Evolutionary conservation across 2,797 vertebrate species (phyloP), one percentile per base, ranked within the genome.

Genomic region (Taenioides sp.): DNA sequence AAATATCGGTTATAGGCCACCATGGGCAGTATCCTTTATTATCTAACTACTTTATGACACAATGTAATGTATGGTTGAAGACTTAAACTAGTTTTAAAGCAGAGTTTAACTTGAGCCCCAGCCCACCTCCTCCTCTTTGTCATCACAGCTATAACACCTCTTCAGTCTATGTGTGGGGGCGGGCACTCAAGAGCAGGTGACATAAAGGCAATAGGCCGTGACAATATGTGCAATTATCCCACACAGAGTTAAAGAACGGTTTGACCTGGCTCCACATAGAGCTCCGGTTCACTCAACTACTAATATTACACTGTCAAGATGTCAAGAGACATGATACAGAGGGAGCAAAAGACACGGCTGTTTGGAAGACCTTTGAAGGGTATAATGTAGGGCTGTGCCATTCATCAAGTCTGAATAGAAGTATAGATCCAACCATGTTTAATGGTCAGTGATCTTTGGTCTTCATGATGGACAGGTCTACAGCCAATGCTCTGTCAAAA

Each of bases 221-320:
- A 84, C 69, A 88, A 79, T 71, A 2, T 67, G 72, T 83, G 83
- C 71, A 78, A 81, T 89, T 84, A 84, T 80, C 73, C 60, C 12
- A 57, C 49, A 69, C 57, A 52, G 16, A 50, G 70, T 73, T 80
- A 14, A 70, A 76, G 62, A 52, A 17, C 47, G 70, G 75, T 67
- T 72, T 69, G 68, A 52, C 60, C 23, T 64, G 52, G 80, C 71
- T 69, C n/a, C 74, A 81, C 43, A 68, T 71, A 16, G 11, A 22
- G 37, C 20, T 67, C 43, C 12, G 66, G 68, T 65, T 67, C 52
- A 57, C 59, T n/a, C 40, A 20, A 69, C 57, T 31, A 66, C 1
- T 28, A 60, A 57, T 25, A 28, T 65, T 23, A 69, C 47, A 66
- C 27, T 17, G 23, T 63, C 28, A 34, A 11, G 22, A 25, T 54